Conservation (phyloP, 2,113 vertebrate genomes). For the Casuarius casuarius region DNA sequence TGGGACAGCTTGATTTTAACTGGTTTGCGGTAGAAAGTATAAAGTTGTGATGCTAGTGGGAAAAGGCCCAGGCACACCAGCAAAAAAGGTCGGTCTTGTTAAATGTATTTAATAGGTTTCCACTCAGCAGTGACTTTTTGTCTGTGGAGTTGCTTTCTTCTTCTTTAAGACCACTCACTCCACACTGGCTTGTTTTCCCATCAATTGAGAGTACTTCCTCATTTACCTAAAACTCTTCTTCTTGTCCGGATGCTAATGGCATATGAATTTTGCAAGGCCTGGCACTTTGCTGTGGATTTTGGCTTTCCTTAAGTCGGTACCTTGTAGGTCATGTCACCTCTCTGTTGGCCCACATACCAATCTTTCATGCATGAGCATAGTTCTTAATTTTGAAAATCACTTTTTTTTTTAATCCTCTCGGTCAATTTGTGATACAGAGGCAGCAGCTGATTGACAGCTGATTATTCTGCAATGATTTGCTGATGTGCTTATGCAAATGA, state of each 20-base stretch:
- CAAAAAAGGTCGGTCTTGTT: background rate
- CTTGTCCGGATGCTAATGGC: background rate
- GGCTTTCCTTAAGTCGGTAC: background rate
- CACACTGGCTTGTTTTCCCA: background rate
- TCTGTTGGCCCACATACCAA: rapidly evolving
- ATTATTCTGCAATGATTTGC: slow-evolving; percentile 34
- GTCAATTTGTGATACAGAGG: background rate
- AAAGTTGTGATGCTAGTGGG: background rate
- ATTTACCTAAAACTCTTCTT: background rate
- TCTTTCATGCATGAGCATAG: background rate
- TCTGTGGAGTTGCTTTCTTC: background rate
- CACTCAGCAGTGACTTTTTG: background rate
- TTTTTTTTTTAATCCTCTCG: rapidly evolving
- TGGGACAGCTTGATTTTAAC: background rate
- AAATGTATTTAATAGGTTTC: background rate
- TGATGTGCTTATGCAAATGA: background rate
- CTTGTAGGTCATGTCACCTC: background rate
- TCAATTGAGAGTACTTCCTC: background rate
- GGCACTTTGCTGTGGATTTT: background rate
- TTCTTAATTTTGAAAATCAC: background rate
- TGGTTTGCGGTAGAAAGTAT: background rate
- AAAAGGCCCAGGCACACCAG: background rate
- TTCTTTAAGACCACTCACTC: background rate
- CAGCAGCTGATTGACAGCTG: slow-evolving; percentile 36
- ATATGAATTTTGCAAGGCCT: background rate